Conservation (phyloP, 2,113 vertebrate genomes). For the Callochromis pleurospilus region DNA sequence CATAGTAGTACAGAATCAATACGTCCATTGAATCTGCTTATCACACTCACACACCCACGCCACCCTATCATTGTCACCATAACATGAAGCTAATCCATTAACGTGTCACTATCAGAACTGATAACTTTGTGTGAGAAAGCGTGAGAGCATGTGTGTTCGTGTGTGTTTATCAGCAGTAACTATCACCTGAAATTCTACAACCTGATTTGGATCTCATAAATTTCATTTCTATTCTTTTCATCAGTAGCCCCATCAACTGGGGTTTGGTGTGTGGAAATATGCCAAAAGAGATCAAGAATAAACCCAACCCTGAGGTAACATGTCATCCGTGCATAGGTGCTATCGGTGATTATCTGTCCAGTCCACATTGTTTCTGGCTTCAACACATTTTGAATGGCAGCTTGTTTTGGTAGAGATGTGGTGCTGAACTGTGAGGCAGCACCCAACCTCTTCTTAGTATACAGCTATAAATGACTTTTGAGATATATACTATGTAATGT, state of each 20-base stretch:
- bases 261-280: background rate
- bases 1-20: conserved; percentile 57
- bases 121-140: background rate
- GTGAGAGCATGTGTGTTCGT: background rate
- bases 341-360: background rate
- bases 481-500: background rate
- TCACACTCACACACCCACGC: conserved; percentile 15
- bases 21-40: conserved; percentile 46
- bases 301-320: background rate
- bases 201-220: background rate
- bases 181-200: background rate
- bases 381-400: background rate
- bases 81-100: conserved; percentile 67
- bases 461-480: background rate
- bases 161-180: background rate
- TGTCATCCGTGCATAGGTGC: background rate
- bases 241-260: background rate
- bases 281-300: background rate
- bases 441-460: background rate
- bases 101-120: conserved; percentile 47
- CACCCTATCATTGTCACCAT: conserved; percentile 36
- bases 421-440: background rate
- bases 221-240: background rate
- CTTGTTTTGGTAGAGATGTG: background rate
- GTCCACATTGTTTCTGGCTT: background rate